Evolutionary conservation across 2,113 vertebrate genomes (phyloP).

Genomic region (Sarotherodon lohbergeri): DNA sequence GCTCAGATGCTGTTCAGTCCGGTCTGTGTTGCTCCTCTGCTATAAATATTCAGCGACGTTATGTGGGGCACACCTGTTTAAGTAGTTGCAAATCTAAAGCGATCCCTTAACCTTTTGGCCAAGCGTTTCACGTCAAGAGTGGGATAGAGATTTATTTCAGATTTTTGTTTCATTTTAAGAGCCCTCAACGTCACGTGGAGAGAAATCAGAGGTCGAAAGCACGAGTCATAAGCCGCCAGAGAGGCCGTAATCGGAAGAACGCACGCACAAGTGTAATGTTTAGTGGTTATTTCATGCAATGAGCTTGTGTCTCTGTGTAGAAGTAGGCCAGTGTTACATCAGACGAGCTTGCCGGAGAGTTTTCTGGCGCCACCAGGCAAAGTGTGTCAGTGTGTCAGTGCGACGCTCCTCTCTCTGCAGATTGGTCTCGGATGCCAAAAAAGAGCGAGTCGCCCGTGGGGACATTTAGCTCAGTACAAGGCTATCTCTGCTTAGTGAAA

Average conservation of each 20-base stretch:
- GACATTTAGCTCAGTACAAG: neutral
- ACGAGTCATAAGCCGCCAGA: neutral
- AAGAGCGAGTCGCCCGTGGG: neutral
- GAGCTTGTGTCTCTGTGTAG: neutral
- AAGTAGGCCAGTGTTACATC: slow-evolving; percentile 67
- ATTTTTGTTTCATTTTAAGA: neutral
- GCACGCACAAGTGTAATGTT: neutral
- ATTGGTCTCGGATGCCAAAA: neutral
- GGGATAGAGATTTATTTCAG: neutral
- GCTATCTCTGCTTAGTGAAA: neutral
- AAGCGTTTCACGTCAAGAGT: neutral
- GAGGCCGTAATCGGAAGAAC: neutral
- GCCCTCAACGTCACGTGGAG: neutral
- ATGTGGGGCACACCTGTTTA: neutral
- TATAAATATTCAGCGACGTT: neutral
- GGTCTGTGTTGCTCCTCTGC: neutral
- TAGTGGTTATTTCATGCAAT: neutral
- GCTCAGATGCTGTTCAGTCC: neutral
- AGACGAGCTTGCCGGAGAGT: slow-evolving; percentile 15
- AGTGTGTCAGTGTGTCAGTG: slow-evolving; percentile 63
- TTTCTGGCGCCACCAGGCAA: slow-evolving; percentile 6
- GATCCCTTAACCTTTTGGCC: neutral
- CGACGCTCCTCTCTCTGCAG: neutral
- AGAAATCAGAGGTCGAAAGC: neutral
- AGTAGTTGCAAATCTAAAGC: neutral